A percentile compares a stretch with the other conserved stretches of the same genome.
Evolutionary conservation across 2,888 invertebrate genomes (phyloP).

Genomic region (Drosophila neutralis): DNA sequence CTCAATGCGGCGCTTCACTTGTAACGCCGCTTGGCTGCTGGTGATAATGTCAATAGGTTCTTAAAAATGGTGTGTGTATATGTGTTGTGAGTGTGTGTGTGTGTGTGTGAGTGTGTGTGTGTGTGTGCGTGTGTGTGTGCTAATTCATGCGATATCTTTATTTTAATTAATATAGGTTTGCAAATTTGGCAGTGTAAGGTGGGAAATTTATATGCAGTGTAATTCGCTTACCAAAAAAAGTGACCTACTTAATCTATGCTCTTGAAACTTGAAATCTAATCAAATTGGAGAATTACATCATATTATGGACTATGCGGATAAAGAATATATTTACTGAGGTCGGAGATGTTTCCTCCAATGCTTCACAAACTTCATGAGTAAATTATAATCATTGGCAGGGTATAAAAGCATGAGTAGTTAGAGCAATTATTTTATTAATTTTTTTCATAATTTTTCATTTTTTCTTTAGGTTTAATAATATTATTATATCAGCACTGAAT

Average conservation of each 20-base stretch:
- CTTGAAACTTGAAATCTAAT: not conserved
- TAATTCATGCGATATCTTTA: slow-evolving; percentile 1
- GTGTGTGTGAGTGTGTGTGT: no score
- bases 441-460: not conserved
- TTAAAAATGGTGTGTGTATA: not conserved
- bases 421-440: no score
- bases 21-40: slow-evolving; percentile 42
- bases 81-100: not conserved
- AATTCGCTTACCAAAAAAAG: not conserved
- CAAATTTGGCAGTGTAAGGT: not conserved
- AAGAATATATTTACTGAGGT: not conserved
- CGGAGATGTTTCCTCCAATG: no score
- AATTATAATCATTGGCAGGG: no score
- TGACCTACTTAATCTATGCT: not conserved
- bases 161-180: slow-evolving; percentile 4
- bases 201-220: no score
- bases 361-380: no score
- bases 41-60: slow-evolving; percentile 30
- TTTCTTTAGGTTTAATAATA: no score
- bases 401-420: no score
- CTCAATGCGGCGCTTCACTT: slow-evolving; percentile 25
- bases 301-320: not conserved
- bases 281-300: not conserved
- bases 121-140: not conserved
- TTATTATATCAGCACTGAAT: no score